Percentiles rank a stretch among this genome's conserved stretches.
These are phyloP conservation scores for Lucilia cuprina DNA, from an alignment of 1,140 invertebrate genomes.

Conservation along the genomic window DNA sequence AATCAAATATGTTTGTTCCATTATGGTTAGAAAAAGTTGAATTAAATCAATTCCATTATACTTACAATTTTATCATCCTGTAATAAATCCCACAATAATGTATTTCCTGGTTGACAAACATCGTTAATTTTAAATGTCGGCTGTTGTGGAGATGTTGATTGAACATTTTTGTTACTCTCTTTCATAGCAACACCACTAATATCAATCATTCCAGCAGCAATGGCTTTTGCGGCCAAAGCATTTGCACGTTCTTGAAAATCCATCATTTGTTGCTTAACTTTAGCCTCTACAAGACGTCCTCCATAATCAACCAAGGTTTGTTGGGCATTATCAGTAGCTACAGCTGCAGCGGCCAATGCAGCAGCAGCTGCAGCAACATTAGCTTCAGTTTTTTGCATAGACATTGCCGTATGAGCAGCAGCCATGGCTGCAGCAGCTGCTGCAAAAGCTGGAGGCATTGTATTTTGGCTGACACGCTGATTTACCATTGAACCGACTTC, in stretches of 20 bases:
- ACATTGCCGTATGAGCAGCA: constrained; percentile 58
- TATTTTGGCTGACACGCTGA: constrained; percentile 45
- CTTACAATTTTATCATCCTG: constrained; percentile 90
- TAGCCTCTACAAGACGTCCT: constrained; percentile 42
- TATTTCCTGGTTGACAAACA: constrained; percentile 87
- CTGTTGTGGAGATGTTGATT: constrained; percentile 44
- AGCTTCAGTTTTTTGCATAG: constrained; percentile 54
- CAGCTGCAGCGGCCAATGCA: constrained; percentile 52
- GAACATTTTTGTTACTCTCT: constrained; percentile 44
- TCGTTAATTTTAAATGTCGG: constrained; percentile 75
- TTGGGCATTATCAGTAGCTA: constrained; percentile 54
- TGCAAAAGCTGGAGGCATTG: constrained; percentile 54
- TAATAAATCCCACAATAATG: constrained; percentile 90
- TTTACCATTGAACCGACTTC: constrained; percentile 37
- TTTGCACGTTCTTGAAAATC: constrained; percentile 40
- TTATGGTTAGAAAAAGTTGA: neutral
- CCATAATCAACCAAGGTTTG: constrained; percentile 50
- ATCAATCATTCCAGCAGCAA: constrained; percentile 45
- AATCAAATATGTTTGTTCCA: too few relatives aligned
- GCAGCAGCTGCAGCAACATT: constrained; percentile 53
- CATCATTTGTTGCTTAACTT: constrained; percentile 47
- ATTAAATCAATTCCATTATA: constrained; percentile 42
- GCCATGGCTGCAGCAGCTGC: constrained; percentile 57
- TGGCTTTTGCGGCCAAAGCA: constrained; percentile 50
- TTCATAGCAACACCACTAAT: constrained; percentile 39